Conservation (phyloP, 2,797 vertebrate genomes). For the Sphenodon punctatus region DNA sequence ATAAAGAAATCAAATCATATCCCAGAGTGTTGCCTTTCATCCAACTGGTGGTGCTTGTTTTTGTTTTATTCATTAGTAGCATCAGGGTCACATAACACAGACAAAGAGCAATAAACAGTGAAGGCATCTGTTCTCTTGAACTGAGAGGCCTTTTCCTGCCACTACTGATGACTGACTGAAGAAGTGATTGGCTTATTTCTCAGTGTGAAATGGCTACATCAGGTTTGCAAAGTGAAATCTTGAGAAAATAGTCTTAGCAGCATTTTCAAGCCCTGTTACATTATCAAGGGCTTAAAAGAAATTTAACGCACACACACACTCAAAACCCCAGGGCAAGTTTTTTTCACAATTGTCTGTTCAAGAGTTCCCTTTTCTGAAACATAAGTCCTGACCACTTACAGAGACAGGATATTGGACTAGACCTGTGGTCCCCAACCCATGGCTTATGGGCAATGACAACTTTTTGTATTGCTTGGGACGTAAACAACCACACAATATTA, state of each 20-base stretch:
- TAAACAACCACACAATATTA: too few species aligned
- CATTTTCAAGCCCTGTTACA: too few species aligned
- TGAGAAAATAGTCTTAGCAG: neutral
- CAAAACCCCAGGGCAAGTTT: too few species aligned
- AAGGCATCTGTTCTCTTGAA: neutral
- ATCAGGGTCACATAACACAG: neutral
- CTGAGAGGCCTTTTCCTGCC: neutral
- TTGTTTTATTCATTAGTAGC: neutral
- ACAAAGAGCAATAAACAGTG: neutral
- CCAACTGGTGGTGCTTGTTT: fast-evolving
- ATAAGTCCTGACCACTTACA: fast-evolving
- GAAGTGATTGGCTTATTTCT: neutral
- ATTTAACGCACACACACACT: fast-evolving
- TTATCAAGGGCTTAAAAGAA: neutral
- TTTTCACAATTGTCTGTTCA: neutral
- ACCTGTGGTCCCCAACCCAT: too few species aligned
- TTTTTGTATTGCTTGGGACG: too few species aligned
- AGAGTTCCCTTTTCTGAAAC: neutral
- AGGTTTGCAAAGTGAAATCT: neutral
- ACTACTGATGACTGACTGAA: neutral
- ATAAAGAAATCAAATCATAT: neutral
- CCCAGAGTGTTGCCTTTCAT: neutral
- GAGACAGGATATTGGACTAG: neutral
- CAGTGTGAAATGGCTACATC: neutral
- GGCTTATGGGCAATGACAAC: too few species aligned